Percentiles rank a stretch among this genome's conserved stretches.
Evolutionary conservation across 2,888 invertebrate species (phyloP).

Genomic region (Mesorhabditis spiculigera): DNA sequence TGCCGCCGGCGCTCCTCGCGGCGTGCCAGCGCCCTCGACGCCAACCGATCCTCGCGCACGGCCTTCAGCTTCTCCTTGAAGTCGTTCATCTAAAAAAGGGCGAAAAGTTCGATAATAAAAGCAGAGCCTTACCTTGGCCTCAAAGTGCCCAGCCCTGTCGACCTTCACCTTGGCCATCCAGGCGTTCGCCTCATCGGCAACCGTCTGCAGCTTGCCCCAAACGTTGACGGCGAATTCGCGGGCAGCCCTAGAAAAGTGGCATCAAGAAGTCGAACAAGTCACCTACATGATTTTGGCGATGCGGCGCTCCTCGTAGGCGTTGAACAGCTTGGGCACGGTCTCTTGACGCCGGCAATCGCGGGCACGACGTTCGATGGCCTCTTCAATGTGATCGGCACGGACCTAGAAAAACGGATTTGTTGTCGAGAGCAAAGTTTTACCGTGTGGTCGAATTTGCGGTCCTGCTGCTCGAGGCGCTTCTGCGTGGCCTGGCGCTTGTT

Average conservation of each 20-base stretch:
- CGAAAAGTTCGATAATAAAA: not conserved
- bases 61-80: slow-evolving; percentile 34
- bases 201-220: slow-evolving; percentile 38
- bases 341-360: slow-evolving; percentile 13
- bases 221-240: slow-evolving; percentile 38
- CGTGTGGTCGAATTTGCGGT: slow-evolving; percentile 93
- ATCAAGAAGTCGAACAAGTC: not conserved
- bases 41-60: slow-evolving; percentile 31
- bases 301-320: slow-evolving; percentile 43
- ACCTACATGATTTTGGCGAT: slow-evolving; percentile 45
- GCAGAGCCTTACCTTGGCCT: slow-evolving; percentile 17
- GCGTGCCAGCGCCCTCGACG: slow-evolving; percentile 30
- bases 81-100: slow-evolving; percentile 17
- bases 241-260: slow-evolving; percentile 38
- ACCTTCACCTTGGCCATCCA: slow-evolving; percentile 42
- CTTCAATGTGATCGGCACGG: slow-evolving; percentile 88
- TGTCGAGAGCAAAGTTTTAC: slow-evolving; percentile 57
- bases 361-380: slow-evolving; percentile 70
- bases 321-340: slow-evolving; percentile 37
- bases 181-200: slow-evolving; percentile 30
- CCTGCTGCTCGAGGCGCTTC: slow-evolving; percentile 86
- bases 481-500: slow-evolving; percentile 79
- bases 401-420: slow-evolving; percentile 59
- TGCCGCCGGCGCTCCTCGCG: slow-evolving; percentile 31
- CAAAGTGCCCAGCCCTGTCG: slow-evolving; percentile 39